Conservation (phyloP, 2,888 invertebrate genomes). For the Epistrophe eligans region DNA sequence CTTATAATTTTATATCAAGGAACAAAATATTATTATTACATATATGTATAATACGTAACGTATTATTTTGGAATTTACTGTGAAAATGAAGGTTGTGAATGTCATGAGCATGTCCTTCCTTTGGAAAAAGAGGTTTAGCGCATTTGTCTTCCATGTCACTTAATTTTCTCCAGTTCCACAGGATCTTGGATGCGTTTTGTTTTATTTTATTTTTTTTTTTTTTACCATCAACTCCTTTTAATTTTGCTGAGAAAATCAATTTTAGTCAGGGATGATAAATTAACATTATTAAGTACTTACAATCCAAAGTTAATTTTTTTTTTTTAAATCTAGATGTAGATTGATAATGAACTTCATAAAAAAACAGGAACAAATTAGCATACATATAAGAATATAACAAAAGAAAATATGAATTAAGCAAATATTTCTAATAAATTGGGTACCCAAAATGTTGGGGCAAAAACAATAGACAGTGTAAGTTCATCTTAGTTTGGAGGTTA, state of each 20-base stretch:
- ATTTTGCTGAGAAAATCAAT: slow-evolving; percentile 23
- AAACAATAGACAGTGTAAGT: no score
- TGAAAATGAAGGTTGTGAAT: slow-evolving; percentile 39
- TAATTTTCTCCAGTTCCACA: slow-evolving; percentile 13
- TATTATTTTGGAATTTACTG: slow-evolving; percentile 24
- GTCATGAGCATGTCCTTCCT: slow-evolving; percentile 49
- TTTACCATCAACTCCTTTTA: neutral
- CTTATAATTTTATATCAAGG: slow-evolving; percentile 36
- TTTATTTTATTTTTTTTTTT: neutral
- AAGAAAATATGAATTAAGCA: no score
- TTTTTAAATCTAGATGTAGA: no score
- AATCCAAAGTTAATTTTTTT: no score
- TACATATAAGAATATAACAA: no score
- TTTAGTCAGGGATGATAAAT: neutral
- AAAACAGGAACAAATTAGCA: no score
- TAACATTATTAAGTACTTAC: no score
- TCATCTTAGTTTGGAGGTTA: no score
- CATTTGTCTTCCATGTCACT: slow-evolving; percentile 43
- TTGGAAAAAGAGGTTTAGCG: slow-evolving; percentile 30
- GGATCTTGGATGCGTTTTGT: slow-evolving; percentile 16
- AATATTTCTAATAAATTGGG: no score
- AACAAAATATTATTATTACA: slow-evolving; percentile 44
- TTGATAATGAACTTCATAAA: no score
- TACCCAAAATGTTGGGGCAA: no score
- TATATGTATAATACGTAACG: no score